Conservation (phyloP, 2,113 vertebrate species). For the Gavialis gangeticus region DNA sequence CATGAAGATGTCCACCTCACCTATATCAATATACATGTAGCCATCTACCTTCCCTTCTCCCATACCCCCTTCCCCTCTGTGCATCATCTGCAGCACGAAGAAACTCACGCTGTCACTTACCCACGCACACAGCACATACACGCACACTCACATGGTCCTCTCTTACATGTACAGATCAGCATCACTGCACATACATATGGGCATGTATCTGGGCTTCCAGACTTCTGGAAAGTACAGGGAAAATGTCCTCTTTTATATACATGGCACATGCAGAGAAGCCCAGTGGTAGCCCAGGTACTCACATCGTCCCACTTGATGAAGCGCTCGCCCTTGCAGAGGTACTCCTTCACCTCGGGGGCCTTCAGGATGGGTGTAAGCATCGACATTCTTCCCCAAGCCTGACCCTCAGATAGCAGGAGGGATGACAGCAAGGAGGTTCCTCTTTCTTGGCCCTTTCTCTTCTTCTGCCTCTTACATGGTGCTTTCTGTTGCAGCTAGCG, state of each 20-base stretch:
- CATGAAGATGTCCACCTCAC: neutral
- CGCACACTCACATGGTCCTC: neutral
- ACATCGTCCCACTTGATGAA: constrained; percentile 98
- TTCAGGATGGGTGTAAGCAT: constrained; percentile 84
- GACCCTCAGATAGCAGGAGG: constrained; percentile 4
- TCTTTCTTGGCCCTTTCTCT: constrained; percentile 18
- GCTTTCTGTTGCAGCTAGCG: constrained; percentile 46
- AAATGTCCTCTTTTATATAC: neutral
- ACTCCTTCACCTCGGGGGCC: constrained; percentile 87
- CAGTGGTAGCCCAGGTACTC: constrained; percentile 72
- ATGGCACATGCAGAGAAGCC: accelerated
- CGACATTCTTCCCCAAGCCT: constrained; percentile 79
- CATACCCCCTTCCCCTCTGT: neutral
- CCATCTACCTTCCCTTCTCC: neutral
- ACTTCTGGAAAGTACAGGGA: neutral
- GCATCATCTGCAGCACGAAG: neutral
- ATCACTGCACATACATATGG: neutral
- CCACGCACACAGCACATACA: no score
- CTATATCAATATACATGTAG: accelerated
- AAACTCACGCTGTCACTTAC: accelerated
- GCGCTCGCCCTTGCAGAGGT: constrained; percentile 91
- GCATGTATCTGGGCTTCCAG: neutral
- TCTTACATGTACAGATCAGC: neutral
- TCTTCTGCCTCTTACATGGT: constrained; percentile 72
- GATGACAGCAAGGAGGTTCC: neutral